These are phyloP conservation scores for Acleris laterana DNA, from an alignment of 2,888 invertebrate genomes.

Conservation along the genomic window DNA sequence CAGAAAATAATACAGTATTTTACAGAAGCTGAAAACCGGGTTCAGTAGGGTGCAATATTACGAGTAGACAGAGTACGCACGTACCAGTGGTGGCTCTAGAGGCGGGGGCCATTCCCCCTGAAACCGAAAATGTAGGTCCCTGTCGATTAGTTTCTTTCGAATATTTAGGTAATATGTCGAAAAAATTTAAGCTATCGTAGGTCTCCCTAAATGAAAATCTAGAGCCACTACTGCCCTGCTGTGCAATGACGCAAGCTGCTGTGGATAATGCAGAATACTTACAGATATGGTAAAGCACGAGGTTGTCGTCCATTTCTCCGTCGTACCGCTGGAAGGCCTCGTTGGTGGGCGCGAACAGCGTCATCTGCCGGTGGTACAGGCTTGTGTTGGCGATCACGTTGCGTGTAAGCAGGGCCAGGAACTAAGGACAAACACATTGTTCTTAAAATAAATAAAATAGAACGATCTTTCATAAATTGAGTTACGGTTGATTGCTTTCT, in stretches of 20 bases:
- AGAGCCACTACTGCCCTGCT: neutral
- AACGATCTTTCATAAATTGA: neutral
- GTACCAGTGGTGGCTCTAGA: no score
- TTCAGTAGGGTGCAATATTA: no score
- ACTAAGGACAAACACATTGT: constrained; percentile 84
- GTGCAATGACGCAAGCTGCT: neutral
- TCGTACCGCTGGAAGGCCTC: constrained; percentile 91
- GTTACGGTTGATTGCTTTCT: no score
- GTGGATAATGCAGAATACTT: constrained; percentile 72
- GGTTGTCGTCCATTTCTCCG: constrained; percentile 82
- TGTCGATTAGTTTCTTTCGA: no score
- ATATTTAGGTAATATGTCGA: no score
- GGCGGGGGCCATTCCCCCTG: no score
- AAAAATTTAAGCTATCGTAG: no score
- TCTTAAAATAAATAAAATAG: constrained; percentile 4
- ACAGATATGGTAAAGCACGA: constrained; percentile 94
- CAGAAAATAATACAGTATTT: no score
- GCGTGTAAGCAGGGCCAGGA: constrained; percentile 89
- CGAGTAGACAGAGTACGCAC: no score
- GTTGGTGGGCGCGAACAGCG: constrained; percentile 95
- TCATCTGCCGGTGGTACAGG: constrained; percentile 89
- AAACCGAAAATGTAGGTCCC: no score
- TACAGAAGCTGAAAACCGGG: no score
- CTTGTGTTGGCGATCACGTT: constrained; percentile 90
- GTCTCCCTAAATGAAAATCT: no score